Evolutionary conservation across 2,888 invertebrate species (phyloP).

Genomic region (Dione juno): DNA sequence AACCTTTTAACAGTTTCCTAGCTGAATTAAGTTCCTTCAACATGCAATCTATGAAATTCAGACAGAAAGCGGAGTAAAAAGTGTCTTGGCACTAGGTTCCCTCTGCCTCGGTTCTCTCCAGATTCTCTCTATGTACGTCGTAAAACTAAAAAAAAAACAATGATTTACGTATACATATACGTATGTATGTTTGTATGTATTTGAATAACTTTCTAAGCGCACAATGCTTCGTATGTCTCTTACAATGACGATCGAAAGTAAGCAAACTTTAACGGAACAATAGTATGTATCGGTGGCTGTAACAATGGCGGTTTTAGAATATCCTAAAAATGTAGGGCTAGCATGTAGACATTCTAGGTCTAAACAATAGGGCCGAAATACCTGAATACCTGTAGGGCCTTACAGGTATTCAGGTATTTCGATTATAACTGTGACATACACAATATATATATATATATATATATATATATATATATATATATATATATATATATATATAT

Average conservation of each 20-base stretch:
- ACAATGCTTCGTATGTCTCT: slow-evolving; percentile 31
- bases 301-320: slow-evolving; percentile 30
- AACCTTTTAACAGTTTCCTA: too few species aligned
- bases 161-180: not conserved
- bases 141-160: too few species aligned
- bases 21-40: not conserved
- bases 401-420: too few species aligned
- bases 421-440: too few species aligned
- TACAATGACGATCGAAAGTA: slow-evolving; percentile 35
- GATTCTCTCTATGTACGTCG: too few species aligned
- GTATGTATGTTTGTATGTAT: not conserved
- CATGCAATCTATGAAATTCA: not conserved
- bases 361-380: slow-evolving; percentile 1
- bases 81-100: not conserved
- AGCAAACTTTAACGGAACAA: slow-evolving; percentile 44
- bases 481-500: too few species aligned
- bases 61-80: not conserved
- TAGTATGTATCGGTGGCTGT: slow-evolving; percentile 36
- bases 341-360: not conserved
- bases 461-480: too few species aligned
- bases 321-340: slow-evolving; percentile 28
- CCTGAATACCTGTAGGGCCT: too few species aligned
- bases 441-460: too few species aligned
- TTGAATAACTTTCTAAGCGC: slow-evolving; percentile 3
- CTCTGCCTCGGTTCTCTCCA: too few species aligned